Base-by-base conservation (phyloP, 1,140 invertebrate species). In the Amphibalanus amphitrite region DNA sequence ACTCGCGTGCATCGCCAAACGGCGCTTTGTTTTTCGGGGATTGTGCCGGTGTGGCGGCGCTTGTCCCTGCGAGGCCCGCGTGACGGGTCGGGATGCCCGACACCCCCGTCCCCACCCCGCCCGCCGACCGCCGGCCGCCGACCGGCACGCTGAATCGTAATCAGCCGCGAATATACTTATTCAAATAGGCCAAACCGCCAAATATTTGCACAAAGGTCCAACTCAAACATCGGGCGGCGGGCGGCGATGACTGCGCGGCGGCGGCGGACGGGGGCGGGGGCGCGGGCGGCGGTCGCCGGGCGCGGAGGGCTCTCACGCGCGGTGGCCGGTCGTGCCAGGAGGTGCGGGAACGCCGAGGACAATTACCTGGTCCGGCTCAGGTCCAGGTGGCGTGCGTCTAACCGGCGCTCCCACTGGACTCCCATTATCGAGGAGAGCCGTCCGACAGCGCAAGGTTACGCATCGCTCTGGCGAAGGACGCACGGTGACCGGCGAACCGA, bases 201-300 rank as follows among this genome's bases (percentile, higher is more conserved):
- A 59, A 59, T 59, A 59, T 59, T 59, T 59, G 47, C 47, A 59
- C 47, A 59, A 23, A 59, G 47, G 47, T 59, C 47, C 47, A 59
- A 23, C 10, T 8, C 13, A 59, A 59, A 23, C 47, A 23, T 8
- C 47, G 1, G 47, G 47, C 23, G 47, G 10, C 47, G 10, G 47
- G 17, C 13, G 47, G 20, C 13, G 23, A 59, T n/a, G n/a, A n/a
- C n/a, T n/a, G n/a, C n/a, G n/a, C n/a, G 47, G 47, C 13, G 17
- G 47, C 47, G 33, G 33, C 38, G 47, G 47, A 20, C 47, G 47
- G 20, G 47, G 13, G 13, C 47, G 23, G 47, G 47, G 13, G 13
- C 47, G 47, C 10, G 47, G 47, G 47, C 10, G 13, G 17, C n/a
- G n/a, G n/a, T n/a, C n/a, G n/a, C n/a, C n/a, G n/a, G n/a, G 47